Evolutionary conservation across 2,888 invertebrate genomes (phyloP), one percentile per base, ranked within the genome.

Genomic region (Steinernema hermaphroditum): DNA sequence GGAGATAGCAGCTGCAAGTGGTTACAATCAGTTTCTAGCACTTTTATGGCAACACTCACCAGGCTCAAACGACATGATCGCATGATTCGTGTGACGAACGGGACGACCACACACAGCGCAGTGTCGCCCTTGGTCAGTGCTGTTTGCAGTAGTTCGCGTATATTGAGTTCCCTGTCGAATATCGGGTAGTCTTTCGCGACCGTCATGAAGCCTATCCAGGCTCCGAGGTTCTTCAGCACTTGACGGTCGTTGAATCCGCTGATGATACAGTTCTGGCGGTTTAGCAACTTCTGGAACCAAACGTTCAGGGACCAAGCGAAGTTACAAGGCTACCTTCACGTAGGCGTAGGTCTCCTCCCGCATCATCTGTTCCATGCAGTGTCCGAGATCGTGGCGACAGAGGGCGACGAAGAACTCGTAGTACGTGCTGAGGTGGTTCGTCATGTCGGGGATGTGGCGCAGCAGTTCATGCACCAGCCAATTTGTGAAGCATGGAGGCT

Each of bases 131-230:
- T 50, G 1, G 24, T 12, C 1, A 24, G 24, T 4, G 50, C 50
- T 24, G 19, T 50, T 24, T 22, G 12, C 50, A 50, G 24, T 2
- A 50, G 9, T 24, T 50, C 50, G 22, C 24, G n/a, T 19, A 50
- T 50, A 24, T 50, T 24, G 22, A 50, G 22, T 22, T 50, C 50
- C 2, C 8, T 6, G 2, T 8, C 22, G 50, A 16, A 24, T 2
- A 50, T 9, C 19, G 50, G 50, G 12, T 24, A 24, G 22, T 50
- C 24, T 12, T 2, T 22, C 12, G 22, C 50, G 24, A 50, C 9
- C 1, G 50, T 50, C 50, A 50, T 50, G 50, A 50, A 50, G 1
- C 50, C 50, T 22, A 50, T 19, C 50, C 50, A 50, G 2, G 50
- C 1, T 8, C 50, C 50, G 24, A 50, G 50, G 12, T 50, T 50